Conservation (phyloP, 2,113 vertebrate genomes). For the Triplophysa tibetana region DNA sequence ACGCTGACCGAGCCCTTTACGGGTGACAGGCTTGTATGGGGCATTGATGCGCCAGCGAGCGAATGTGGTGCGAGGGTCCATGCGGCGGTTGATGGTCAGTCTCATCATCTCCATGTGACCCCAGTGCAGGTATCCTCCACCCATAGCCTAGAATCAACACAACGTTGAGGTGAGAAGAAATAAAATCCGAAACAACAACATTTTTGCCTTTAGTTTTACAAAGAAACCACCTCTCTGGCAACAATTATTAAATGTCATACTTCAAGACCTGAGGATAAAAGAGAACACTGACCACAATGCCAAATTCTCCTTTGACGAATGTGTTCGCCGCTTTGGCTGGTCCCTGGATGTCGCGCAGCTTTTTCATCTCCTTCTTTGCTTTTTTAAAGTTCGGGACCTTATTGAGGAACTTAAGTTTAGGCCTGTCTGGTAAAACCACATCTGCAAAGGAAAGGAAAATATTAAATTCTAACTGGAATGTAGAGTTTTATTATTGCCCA, state of each 20-base stretch:
- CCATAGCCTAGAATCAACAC: conserved; percentile 78
- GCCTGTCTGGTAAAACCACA: conserved; percentile 79
- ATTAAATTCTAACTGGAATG: too few species aligned
- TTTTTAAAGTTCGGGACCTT: conserved; percentile 85
- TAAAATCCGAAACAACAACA: background rate
- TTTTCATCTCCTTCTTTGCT: conserved; percentile 78
- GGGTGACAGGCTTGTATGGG: conserved; percentile 85
- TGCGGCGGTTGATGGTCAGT: conserved; percentile 84
- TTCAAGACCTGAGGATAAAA: background rate
- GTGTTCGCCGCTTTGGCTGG: conserved; percentile 73
- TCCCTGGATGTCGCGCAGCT: conserved; percentile 84
- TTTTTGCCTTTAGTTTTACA: too few species aligned
- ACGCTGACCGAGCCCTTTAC: conserved; percentile 88
- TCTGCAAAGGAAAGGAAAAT: conserved; percentile 64
- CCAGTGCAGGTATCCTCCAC: conserved; percentile 91
- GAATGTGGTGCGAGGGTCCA: conserved; percentile 83
- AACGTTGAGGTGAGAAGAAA: background rate
- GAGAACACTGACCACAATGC: conserved; percentile 82
- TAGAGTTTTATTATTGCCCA: too few species aligned
- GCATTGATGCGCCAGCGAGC: conserved; percentile 84
- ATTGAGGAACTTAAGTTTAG: conserved; percentile 87
- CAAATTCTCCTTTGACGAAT: conserved; percentile 83
- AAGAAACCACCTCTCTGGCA: too few species aligned
- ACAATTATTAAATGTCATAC: too few species aligned
- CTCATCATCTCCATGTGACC: conserved; percentile 98